phyloP scores from a whole-genome alignment of 2,113 vertebrate genomes.

The Siniperca knerii region DNA sequence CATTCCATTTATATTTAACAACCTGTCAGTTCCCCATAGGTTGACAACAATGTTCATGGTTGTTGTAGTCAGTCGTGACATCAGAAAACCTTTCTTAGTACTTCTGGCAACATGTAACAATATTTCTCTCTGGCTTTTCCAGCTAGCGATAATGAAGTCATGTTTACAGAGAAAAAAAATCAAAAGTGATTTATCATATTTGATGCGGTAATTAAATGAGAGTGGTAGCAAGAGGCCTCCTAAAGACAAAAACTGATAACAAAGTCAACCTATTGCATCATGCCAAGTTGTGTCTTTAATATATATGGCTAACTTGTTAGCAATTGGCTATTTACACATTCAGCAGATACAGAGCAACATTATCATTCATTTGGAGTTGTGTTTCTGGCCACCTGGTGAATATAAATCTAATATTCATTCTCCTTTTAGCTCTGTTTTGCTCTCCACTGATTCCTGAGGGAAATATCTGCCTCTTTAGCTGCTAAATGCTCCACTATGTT shows the following conservation, averaged over 20 bases:
- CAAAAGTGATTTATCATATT: neutral
- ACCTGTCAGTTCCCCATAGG: conserved; percentile 3
- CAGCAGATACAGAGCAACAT: neutral
- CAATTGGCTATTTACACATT: neutral
- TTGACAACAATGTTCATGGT: too few relatives aligned
- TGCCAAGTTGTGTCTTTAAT: neutral
- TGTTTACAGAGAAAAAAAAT: neutral
- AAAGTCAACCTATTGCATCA: neutral
- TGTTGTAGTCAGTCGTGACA: too few relatives aligned
- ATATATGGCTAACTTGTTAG: neutral
- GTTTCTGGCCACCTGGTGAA: neutral
- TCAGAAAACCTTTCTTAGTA: too few relatives aligned
- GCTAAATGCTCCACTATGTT: neutral
- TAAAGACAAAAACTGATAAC: neutral
- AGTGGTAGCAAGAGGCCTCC: neutral
- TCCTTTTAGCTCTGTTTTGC: neutral
- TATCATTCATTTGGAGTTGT: neutral
- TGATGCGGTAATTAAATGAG: neutral
- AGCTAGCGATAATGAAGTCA: neutral
- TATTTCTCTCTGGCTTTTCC: neutral
- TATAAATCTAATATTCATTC: neutral
- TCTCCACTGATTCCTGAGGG: neutral
- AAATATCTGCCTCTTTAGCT: neutral
- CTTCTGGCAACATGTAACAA: neutral
- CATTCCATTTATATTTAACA: conserved; percentile 39